These are phyloP conservation scores for Bombyx huttoni DNA, from an alignment of 2,888 invertebrate species.

Conservation along the genomic window DNA sequence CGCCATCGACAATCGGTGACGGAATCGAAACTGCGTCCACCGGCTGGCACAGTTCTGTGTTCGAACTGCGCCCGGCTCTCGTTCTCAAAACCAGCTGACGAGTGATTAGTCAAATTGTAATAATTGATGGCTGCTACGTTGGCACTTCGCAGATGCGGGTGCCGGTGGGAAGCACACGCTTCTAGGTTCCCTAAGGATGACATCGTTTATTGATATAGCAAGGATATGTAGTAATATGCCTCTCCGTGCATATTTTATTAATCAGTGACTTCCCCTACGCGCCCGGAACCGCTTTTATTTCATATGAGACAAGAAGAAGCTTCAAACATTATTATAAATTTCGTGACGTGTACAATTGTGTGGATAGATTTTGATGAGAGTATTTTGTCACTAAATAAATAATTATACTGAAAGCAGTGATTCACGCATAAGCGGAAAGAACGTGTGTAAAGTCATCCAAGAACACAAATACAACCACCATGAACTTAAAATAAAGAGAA, in stretches of 20 bases:
- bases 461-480: conserved; percentile 52
- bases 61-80: conserved; percentile 46
- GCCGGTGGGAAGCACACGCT: conserved; percentile 62
- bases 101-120: conserved; percentile 72
- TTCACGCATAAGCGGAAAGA: conserved; percentile 70
- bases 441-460: conserved; percentile 58
- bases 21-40: conserved; percentile 64
- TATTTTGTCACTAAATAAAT: conserved; percentile 1
- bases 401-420: conserved; percentile 62
- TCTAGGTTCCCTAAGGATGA: conserved; percentile 72
- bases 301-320: not conserved
- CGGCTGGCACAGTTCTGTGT: conserved; percentile 36
- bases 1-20: conserved; percentile 63
- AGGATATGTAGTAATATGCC: conserved; percentile 6
- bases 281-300: conserved; percentile 34
- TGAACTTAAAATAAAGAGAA: conserved; percentile 42
- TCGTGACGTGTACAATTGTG: not conserved
- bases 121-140: conserved; percentile 68
- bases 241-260: conserved; percentile 19
- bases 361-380: not conserved
- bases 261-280: conserved; percentile 38
- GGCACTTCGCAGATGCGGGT: conserved; percentile 60
- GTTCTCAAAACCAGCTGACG: conserved; percentile 54
- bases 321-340: not conserved
- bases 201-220: conserved; percentile 35